Percentiles rank a stretch among this genome's conserved stretches.
Conservation (phyloP, 2,888 invertebrate genomes). For the Sclerodermus sp. region DNA sequence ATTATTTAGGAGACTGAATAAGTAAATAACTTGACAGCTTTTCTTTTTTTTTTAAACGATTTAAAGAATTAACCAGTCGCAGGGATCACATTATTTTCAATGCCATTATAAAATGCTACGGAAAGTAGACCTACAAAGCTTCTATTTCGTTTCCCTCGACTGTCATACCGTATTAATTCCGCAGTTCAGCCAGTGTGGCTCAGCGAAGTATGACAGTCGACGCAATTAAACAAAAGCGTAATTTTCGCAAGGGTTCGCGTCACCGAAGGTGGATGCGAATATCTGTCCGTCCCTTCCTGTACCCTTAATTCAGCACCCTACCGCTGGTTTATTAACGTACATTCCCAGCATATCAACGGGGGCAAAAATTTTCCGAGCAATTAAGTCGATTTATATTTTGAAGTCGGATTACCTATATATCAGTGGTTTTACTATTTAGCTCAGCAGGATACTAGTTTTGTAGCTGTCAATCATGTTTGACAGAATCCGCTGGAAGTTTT, state of each 20-base stretch:
- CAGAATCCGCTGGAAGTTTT: too few relatives aligned
- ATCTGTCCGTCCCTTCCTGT: conserved; percentile 4
- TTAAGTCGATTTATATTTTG: conserved; percentile 41
- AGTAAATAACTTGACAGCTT: too few relatives aligned
- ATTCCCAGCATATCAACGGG: conserved; percentile 28
- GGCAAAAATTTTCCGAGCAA: conserved; percentile 42
- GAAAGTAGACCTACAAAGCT: too few relatives aligned
- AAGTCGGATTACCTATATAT: too few relatives aligned
- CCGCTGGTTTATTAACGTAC: conserved; percentile 42
- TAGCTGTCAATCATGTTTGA: too few relatives aligned
- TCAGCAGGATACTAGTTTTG: too few relatives aligned
- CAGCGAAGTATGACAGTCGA: conserved; percentile 15
- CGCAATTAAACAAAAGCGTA: conserved; percentile 36
- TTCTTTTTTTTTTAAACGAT: too few relatives aligned
- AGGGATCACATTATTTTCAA: too few relatives aligned
- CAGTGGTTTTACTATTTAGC: too few relatives aligned
- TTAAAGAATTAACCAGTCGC: too few relatives aligned
- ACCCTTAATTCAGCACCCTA: conserved; percentile 27
- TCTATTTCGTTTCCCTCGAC: conserved; percentile 17
- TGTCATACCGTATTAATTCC: conserved; percentile 7
- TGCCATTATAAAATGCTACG: too few relatives aligned
- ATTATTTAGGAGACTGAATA: too few relatives aligned
- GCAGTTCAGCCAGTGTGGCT: conserved; percentile 15
- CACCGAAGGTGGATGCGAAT: conserved; percentile 11
- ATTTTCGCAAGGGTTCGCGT: conserved; percentile 16